phyloP scores from a whole-genome alignment of 2,797 vertebrate genomes.

The Cynopterus sphinx region DNA sequence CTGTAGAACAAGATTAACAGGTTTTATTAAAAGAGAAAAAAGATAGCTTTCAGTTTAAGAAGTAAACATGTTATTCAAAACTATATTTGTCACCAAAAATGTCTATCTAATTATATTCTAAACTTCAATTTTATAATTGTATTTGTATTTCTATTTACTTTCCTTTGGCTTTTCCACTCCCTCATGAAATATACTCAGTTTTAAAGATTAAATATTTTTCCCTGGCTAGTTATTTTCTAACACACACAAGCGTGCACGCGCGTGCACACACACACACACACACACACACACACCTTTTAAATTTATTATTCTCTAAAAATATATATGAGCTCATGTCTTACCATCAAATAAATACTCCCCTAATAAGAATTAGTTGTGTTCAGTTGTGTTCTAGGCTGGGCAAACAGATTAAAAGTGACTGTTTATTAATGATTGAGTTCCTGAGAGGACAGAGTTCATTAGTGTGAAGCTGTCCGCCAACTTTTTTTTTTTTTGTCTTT shows the following conservation, averaged over 20 bases:
- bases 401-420: neutral
- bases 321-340: neutral
- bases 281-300: neutral
- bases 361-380: neutral
- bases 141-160: conserved; percentile 12
- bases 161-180: neutral
- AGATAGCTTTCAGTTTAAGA: conserved; percentile 44
- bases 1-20: conserved; percentile 69
- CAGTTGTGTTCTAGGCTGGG: neutral
- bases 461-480: neutral
- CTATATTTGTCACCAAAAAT: neutral
- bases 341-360: neutral
- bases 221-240: neutral
- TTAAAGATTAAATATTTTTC: neutral
- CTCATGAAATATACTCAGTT: neutral
- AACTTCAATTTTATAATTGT: conserved; percentile 33
- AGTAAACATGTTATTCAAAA: conserved; percentile 55
- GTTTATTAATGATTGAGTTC: neutral
- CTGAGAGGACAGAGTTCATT: neutral
- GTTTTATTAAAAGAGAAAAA: conserved; percentile 64
- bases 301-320: neutral
- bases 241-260: neutral
- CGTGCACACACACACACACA: neutral
- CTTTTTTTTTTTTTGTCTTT: neutral
- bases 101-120: neutral